Conservation (phyloP, 1,140 invertebrate genomes). For the Ceratosolen fusciceps region DNA sequence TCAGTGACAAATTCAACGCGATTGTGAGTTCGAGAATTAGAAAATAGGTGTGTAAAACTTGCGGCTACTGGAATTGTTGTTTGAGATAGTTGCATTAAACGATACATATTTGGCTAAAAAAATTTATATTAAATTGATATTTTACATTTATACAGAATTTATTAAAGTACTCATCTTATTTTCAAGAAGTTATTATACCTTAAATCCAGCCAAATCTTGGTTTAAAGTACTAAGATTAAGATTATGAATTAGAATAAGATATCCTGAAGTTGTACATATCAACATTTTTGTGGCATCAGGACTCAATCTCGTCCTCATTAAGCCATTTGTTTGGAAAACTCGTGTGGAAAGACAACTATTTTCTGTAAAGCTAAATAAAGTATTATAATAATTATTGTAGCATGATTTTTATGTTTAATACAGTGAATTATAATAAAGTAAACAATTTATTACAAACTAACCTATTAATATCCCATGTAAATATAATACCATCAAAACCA, state of each 20-base stretch:
- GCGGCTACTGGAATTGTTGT: slow-evolving; percentile 84
- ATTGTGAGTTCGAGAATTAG: slow-evolving; percentile 80
- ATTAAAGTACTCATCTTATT: background rate
- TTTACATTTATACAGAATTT: background rate
- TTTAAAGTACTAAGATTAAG: slow-evolving; percentile 85
- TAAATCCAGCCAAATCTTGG: slow-evolving; percentile 87
- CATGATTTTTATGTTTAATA: background rate
- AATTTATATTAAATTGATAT: slow-evolving; percentile 4
- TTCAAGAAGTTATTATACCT: slow-evolving; percentile 71
- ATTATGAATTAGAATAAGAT: slow-evolving; percentile 91
- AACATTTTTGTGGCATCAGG: slow-evolving; percentile 90
- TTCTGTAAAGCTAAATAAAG: slow-evolving; percentile 76
- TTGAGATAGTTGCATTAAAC: slow-evolving; percentile 88
- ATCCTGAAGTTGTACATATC: slow-evolving; percentile 90
- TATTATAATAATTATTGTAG: slow-evolving; percentile 19
- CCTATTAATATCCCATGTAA: slow-evolving; percentile 95
- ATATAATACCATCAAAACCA: slow-evolving; percentile 93
- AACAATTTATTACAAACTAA: slow-evolving; percentile 61
- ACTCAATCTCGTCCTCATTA: slow-evolving; percentile 90
- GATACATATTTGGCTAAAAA: slow-evolving; percentile 87
- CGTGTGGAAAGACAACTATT: slow-evolving; percentile 83
- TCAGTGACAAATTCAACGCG: slow-evolving; percentile 91
- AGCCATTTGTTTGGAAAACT: slow-evolving; percentile 85
- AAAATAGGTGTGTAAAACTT: slow-evolving; percentile 86
- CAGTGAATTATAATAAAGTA: background rate